Evolutionary conservation across 2,797 vertebrate genomes (phyloP).

Genomic region (Chelon auratus): DNA sequence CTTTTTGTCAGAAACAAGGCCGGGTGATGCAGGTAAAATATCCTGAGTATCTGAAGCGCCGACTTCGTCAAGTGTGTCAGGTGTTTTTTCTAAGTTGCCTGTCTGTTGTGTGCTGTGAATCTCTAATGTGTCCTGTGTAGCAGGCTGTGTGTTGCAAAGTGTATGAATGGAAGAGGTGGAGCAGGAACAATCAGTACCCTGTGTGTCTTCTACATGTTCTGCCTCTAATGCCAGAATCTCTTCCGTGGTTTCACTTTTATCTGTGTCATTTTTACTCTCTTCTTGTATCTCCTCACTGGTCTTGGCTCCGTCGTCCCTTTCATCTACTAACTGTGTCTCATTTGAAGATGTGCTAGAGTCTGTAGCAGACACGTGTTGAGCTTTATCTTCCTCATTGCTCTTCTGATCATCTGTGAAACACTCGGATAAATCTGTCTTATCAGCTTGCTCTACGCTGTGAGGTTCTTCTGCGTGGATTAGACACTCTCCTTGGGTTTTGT

Average conservation of each 20-base stretch:
- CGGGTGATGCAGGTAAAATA: conserved; percentile 65
- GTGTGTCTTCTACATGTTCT: conserved; percentile 44
- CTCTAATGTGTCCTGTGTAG: conserved; percentile 52
- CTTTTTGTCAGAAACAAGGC: conserved; percentile 79
- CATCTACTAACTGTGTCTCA: conserved; percentile 46
- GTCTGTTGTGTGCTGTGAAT: conserved; percentile 46
- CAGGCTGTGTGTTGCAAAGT: conserved; percentile 45
- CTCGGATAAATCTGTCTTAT: conserved; percentile 42
- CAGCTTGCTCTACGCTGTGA: conserved; percentile 36
- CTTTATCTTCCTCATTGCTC: conserved; percentile 55
- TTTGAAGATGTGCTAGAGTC: conserved; percentile 46
- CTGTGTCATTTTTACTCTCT: conserved; percentile 33
- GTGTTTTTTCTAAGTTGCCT: conserved; percentile 60
- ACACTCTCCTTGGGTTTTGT: conserved; percentile 45
- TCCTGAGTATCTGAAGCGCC: conserved; percentile 77
- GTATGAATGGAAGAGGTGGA: conserved; percentile 56
- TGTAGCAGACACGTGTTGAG: conserved; percentile 31
- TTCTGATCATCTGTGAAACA: conserved; percentile 51
- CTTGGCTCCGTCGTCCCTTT: conserved; percentile 44
- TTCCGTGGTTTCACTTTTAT: conserved; percentile 39
- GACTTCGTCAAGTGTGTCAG: conserved; percentile 43
- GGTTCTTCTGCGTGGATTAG: conserved; percentile 47
- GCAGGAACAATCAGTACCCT: conserved; percentile 60
- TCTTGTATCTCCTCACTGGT: conserved; percentile 36
- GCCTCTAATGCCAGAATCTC: conserved; percentile 50